These are phyloP conservation scores for Wasmannia auropunctata DNA, from an alignment of 1,140 invertebrate species.

Conservation along the genomic window DNA sequence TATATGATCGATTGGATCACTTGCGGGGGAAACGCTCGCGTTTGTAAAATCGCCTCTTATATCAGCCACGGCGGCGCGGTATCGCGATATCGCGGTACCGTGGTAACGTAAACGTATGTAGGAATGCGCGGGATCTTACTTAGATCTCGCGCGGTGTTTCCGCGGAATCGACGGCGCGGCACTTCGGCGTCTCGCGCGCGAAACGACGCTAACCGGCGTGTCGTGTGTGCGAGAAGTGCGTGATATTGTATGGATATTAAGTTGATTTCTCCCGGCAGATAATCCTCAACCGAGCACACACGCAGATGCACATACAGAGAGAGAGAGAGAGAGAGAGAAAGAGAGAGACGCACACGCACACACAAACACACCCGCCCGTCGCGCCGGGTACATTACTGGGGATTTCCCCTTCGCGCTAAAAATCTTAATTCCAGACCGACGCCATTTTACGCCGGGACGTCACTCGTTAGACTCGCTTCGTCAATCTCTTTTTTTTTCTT, in stretches of 20 bases:
- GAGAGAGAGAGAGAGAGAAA: too few relatives aligned
- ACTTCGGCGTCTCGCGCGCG: constrained; percentile 41
- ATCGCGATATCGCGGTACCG: background rate
- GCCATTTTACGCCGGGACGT: constrained; percentile 42
- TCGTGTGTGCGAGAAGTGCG: constrained; percentile 74
- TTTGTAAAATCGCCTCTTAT: constrained; percentile 18
- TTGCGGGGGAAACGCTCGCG: constrained; percentile 3
- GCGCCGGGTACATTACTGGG: constrained; percentile 12
- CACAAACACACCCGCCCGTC: background rate
- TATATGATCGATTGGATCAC: background rate
- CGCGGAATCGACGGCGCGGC: constrained; percentile 51
- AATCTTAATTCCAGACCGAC: constrained; percentile 71
- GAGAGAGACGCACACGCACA: too few relatives aligned
- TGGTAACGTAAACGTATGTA: constrained; percentile 21
- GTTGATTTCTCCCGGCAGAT: constrained; percentile 81
- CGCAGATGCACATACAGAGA: too few relatives aligned
- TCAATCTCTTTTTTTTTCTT: background rate
- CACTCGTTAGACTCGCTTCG: background rate
- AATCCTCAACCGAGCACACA: constrained; percentile 45
- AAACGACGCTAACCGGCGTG: constrained; percentile 67
- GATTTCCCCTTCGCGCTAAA: constrained; percentile 50
- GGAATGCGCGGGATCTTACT: constrained; percentile 49
- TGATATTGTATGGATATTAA: constrained; percentile 85
- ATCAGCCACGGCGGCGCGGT: background rate
- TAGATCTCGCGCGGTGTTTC: constrained; percentile 32